phyloP scores from a whole-genome alignment of 2,888 invertebrate species.

The Zootermopsis nevadensis region DNA sequence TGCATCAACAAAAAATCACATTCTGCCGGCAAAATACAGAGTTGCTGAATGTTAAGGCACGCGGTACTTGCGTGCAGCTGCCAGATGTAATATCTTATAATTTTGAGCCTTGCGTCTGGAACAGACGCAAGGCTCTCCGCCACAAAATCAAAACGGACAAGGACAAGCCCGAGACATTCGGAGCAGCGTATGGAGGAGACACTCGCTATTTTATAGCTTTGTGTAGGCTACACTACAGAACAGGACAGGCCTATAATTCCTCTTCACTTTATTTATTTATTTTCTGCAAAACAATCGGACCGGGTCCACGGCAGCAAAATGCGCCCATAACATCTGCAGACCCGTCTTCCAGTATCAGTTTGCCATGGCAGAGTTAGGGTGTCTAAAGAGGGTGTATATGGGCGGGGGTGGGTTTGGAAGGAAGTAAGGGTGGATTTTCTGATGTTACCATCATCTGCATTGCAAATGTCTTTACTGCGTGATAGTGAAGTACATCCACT shows the following conservation, averaged over 20 bases:
- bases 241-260: slow-evolving; percentile 9
- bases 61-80: too few species aligned
- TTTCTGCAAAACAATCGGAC: slow-evolving; percentile 31
- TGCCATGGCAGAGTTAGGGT: slow-evolving; percentile 34
- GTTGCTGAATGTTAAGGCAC: too few species aligned
- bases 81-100: too few species aligned
- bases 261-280: slow-evolving; percentile 32
- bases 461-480: slow-evolving; percentile 46
- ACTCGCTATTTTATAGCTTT: slow-evolving; percentile 26
- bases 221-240: slow-evolving; percentile 23
- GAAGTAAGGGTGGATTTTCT: slow-evolving; percentile 49
- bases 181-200: slow-evolving; percentile 22
- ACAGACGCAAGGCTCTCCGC: neutral
- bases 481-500: slow-evolving; percentile 46
- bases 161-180: neutral
- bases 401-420: slow-evolving; percentile 33
- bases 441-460: slow-evolving; percentile 49
- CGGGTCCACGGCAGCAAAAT: neutral
- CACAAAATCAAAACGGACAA: slow-evolving; percentile 3
- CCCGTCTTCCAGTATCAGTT: slow-evolving; percentile 32
- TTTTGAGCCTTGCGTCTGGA: neutral
- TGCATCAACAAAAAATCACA: too few species aligned
- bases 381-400: slow-evolving; percentile 23
- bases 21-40: too few species aligned
- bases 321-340: slow-evolving; percentile 15